Evolutionary conservation across 1,140 invertebrate species (phyloP), one percentile per base, ranked within the genome.

Genomic region (Bombus waltoni): DNA sequence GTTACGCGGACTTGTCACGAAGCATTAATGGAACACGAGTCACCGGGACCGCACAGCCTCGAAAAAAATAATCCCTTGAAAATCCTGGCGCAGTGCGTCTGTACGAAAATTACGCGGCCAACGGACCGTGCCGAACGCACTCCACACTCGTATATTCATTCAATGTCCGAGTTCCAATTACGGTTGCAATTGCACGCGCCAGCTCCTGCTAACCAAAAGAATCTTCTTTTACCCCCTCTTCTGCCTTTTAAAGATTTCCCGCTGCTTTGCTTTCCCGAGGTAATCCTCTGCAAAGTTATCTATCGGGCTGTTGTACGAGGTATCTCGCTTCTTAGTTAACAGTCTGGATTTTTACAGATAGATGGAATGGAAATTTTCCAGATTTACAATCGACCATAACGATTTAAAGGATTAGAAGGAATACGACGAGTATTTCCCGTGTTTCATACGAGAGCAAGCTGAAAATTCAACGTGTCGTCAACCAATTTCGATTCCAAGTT

Each of bases 61-160:
- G 65, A 53, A 88, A 88, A 89, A 89, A 88, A 84, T 89, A 89
- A 89, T 88, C 87, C 74, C 83, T 86, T 68, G 88, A 83, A 89
- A 89, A 89, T 89, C 65, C 87, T 71, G 47, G 87, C 66, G 73
- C 76, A n/a, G 75, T 75, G 75, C 75, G 80, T 72, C 72, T 25
- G 71, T 62, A 79, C 83, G 87, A 89, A 78, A 89, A 89, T 89
- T 88, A 86, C 83, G 74, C 70, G 83, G 83, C 81, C 77, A 88
- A 89, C 88, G 73, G 79, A 81, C 72, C 87, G 78, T 81, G 88
- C 40, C 77, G 68, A 81, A 89, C 83, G 77, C 78, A 66, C 72
- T 76, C 81, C 78, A 32, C 87, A 62, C 87, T 68, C 87, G 74
- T 88, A 82, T 88, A 82, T 82, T 80, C 79, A 76, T 83, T 89